These are phyloP conservation scores for Danio jaintianensis DNA, from an alignment of 2,797 vertebrate species.

Conservation along the genomic window DNA sequence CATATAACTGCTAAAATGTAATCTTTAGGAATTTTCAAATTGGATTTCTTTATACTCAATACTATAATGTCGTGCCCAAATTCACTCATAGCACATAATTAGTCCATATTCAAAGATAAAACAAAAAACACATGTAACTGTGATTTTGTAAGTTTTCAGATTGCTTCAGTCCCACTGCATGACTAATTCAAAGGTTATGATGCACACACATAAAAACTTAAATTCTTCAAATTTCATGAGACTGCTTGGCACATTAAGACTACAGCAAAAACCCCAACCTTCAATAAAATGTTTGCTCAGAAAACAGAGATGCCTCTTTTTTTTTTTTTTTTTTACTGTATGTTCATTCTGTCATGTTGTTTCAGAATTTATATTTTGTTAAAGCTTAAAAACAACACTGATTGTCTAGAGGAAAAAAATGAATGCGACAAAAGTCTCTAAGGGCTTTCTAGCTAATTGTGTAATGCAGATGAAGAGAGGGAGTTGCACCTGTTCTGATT, in stretches of 20 bases:
- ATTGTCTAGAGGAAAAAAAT: background rate
- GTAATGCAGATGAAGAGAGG: constrained; percentile 2
- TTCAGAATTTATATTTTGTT: background rate
- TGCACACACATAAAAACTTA: background rate
- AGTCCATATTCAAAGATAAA: background rate
- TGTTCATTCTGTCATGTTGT: background rate
- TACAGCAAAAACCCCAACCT: background rate
- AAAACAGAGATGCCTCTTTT: background rate
- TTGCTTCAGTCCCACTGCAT: background rate
- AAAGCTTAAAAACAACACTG: background rate
- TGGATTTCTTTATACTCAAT: background rate
- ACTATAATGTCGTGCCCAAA: background rate
- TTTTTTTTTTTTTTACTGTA: background rate
- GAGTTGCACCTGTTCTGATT: constrained; percentile 36
- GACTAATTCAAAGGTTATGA: constrained; percentile 5
- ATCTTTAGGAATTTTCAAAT: too few relatives aligned
- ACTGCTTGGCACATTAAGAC: background rate
- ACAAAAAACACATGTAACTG: background rate
- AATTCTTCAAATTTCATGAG: background rate
- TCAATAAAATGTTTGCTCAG: background rate
- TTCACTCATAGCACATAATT: background rate
- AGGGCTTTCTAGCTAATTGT: background rate
- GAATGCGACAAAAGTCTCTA: constrained; percentile 1
- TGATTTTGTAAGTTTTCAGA: background rate
- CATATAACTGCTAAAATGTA: background rate